A percentile compares a stretch with the other conserved stretches of the same genome.
Conservation (phyloP, 2,888 invertebrate species). For the Andrena chrysosceles region DNA sequence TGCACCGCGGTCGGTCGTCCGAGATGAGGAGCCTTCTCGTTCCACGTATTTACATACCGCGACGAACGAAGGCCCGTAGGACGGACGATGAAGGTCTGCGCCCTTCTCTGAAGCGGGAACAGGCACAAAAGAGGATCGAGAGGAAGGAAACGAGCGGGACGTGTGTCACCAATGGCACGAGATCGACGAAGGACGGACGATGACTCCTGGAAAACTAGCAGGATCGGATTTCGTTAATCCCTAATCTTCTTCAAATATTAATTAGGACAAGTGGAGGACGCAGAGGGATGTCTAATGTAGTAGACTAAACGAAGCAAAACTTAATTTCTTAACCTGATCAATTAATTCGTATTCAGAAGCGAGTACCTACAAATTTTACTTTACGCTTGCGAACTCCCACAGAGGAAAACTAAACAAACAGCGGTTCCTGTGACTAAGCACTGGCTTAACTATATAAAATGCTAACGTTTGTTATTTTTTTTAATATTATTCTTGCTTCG, state of each 20-base stretch:
- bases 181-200: conserved; percentile 79
- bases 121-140: conserved; percentile 57
- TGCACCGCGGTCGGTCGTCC: conserved; percentile 72
- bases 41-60: conserved; percentile 72
- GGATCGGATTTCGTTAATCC: conserved; percentile 54
- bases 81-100: conserved; percentile 43
- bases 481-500: not conserved
- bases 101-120: conserved; percentile 60
- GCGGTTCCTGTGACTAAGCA: not conserved
- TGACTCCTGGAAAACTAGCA: conserved; percentile 71
- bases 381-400: no score
- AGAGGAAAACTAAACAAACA: not conserved
- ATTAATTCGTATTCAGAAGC: no score
- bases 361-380: no score
- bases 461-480: not conserved
- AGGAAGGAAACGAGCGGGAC: conserved; percentile 51
- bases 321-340: no score
- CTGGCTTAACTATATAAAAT: not conserved
- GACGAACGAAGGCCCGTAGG: conserved; percentile 58
- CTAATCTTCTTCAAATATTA: not conserved
- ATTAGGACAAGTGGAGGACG: not conserved
- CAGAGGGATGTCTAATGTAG: no score
- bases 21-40: conserved; percentile 69
- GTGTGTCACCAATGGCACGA: conserved; percentile 69
- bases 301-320: no score